Base-by-base conservation (phyloP, 2,797 vertebrate genomes). In the Varecia variegata region DNA sequence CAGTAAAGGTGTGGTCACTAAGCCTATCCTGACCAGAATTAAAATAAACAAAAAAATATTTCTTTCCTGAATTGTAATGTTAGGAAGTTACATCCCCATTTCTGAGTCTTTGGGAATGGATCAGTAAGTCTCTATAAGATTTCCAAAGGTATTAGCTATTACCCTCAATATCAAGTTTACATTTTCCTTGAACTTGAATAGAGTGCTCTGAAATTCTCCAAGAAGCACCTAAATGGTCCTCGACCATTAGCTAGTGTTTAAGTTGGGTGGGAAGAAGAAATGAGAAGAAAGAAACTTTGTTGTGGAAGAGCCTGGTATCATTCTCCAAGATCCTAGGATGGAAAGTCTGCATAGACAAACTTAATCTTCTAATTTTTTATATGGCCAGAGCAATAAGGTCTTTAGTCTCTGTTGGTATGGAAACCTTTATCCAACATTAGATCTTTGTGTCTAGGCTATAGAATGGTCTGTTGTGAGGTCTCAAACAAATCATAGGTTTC, bases 401-500 rank as follows among this genome's bases (percentile, higher is more conserved):
- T 81, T 94, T 54, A 12, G 3, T 60, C 43, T 91, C 23, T 68
- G 65, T 85, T 52, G 54, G 67, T 40, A 52, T 3, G 10, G 38
- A 54, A 76, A 4, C 18, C 47, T 91, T 97, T 60, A 90, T 21
- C 30, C 62, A 71, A 35, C 52, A 88, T 35, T 58, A 82, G 65
- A 65, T 38, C 14, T 76, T 76, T n/a, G 3, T 79, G 52, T 60
- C 81, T 68, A 50, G 30, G 58, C 43, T 65, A 62, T 4, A 83
- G 30, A 14, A 50, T 77, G 65, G 82, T 74, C 88, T 86, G 15
- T 83, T 86, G 15, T 80, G 50, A 54, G 35, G 20, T 92, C 35
- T 96, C 70, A 94, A 70, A 73, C 25, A 74, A 93, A 68, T 77
- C 40, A n/a, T 11, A 32, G 27, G 20, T 56, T 97, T 97, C 54